Evolutionary conservation across 2,888 invertebrate species (phyloP).

Genomic region (Zonitis immaculata): DNA sequence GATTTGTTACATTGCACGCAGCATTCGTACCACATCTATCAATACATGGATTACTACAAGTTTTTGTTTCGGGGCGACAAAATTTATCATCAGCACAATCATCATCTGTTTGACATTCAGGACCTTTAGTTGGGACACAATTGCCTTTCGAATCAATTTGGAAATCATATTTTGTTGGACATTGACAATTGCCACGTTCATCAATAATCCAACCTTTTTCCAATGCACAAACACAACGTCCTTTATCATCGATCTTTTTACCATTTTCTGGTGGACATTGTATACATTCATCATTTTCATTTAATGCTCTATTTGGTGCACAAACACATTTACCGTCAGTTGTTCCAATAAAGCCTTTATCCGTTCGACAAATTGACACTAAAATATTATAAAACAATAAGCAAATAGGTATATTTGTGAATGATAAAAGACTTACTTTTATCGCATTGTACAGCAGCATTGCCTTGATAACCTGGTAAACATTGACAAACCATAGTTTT

Average conservation of each 20-base stretch:
- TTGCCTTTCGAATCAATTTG: slow-evolving; percentile 57
- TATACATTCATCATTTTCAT: slow-evolving; percentile 72
- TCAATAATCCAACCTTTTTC: slow-evolving; percentile 74
- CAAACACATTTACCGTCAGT: slow-evolving; percentile 68
- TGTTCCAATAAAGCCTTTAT: slow-evolving; percentile 64
- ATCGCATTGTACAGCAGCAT: slow-evolving; percentile 78
- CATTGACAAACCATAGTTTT: slow-evolving; percentile 88
- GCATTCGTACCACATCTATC: slow-evolving; percentile 74
- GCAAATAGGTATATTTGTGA: not conserved
- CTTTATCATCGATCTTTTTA: slow-evolving; percentile 68
- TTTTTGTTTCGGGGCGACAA: slow-evolving; percentile 65
- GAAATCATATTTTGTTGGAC: slow-evolving; percentile 66
- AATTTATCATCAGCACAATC: slow-evolving; percentile 74
- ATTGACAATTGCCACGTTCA: slow-evolving; percentile 71
- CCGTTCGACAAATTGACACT: slow-evolving; percentile 60
- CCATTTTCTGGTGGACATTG: slow-evolving; percentile 69
- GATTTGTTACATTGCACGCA: slow-evolving; percentile 71
- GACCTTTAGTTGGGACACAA: slow-evolving; percentile 53
- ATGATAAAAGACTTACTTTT: slow-evolving; percentile 57
- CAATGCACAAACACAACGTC: slow-evolving; percentile 77
- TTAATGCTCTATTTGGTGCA: slow-evolving; percentile 70
- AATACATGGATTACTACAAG: slow-evolving; percentile 76
- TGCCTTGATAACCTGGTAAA: slow-evolving; percentile 78
- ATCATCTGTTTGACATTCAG: slow-evolving; percentile 63
- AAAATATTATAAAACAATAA: slow-evolving; percentile 30